These are phyloP conservation scores for Aphidius gifuensis DNA, from an alignment of 1,140 invertebrate species.

Conservation along the genomic window DNA sequence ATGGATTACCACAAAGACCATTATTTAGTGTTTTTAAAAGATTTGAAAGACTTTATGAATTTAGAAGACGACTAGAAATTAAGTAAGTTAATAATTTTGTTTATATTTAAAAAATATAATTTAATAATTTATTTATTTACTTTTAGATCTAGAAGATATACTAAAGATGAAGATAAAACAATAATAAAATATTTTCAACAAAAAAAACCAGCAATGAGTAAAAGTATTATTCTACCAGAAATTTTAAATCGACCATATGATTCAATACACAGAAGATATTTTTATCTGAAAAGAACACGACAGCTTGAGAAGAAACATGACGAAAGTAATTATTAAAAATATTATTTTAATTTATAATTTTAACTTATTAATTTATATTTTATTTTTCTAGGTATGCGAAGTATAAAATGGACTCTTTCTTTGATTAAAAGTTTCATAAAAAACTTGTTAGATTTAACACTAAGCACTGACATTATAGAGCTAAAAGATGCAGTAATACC, in stretches of 20 bases:
- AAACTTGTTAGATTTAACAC: slow-evolving; percentile 31
- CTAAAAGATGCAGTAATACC: slow-evolving; percentile 40
- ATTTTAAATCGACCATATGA: slow-evolving; percentile 27
- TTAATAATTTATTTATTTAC: too few relatives aligned
- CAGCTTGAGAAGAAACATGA: slow-evolving; percentile 9
- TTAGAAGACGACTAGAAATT: background rate
- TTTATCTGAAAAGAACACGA: slow-evolving; percentile 12
- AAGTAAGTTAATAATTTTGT: background rate
- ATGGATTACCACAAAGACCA: slow-evolving; percentile 41
- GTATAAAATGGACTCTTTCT: slow-evolving; percentile 26
- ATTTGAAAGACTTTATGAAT: slow-evolving; percentile 35
- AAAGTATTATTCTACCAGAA: slow-evolving; percentile 27
- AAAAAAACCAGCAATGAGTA: background rate
- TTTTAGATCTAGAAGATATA: background rate
- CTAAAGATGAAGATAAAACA: slow-evolving; percentile 23
- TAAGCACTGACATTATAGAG: slow-evolving; percentile 35
- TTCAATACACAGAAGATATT: slow-evolving; percentile 31
- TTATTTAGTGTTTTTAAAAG: slow-evolving; percentile 41
- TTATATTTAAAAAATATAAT: too few relatives aligned
- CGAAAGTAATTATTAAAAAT: background rate
- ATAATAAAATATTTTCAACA: slow-evolving; percentile 29
- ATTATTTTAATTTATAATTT: too few relatives aligned
- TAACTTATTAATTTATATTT: too few relatives aligned
- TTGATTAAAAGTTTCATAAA: slow-evolving; percentile 33
- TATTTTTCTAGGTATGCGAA: background rate